A percentile compares a stretch with the other conserved stretches of the same genome.
Evolutionary conservation across 2,113 vertebrate species (phyloP).

Genomic region (Chloropsis hardwickii): DNA sequence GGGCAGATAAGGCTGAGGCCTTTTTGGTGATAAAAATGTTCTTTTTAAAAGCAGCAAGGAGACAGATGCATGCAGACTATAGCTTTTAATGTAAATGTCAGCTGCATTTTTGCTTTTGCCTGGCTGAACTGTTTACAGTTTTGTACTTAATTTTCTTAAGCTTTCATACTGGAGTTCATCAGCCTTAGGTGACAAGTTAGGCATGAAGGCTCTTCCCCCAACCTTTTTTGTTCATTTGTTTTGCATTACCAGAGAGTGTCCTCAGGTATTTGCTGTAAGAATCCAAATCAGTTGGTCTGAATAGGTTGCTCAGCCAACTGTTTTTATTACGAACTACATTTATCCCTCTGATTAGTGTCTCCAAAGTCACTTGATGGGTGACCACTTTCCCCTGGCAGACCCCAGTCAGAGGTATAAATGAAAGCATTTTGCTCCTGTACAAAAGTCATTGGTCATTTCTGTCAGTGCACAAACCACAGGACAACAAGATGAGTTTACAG

Average conservation of each 20-base stretch:
- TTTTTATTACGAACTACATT: background rate
- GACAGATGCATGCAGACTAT: background rate
- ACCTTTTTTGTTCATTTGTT: background rate
- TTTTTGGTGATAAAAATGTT: background rate
- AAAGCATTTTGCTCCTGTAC: background rate
- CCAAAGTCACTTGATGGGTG: background rate
- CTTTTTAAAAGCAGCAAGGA: background rate
- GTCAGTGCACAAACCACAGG: background rate
- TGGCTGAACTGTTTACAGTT: background rate
- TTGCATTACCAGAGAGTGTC: background rate
- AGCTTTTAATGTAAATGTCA: slow-evolving; percentile 15
- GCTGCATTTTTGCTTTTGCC: background rate
- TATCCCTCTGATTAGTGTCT: background rate
- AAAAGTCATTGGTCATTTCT: background rate
- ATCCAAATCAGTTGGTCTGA: rapidly evolving
- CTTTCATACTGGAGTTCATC: background rate
- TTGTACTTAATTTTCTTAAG: slow-evolving; percentile 2
- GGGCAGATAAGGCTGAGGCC: background rate
- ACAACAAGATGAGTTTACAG: background rate
- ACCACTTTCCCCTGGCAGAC: background rate
- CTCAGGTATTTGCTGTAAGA: background rate
- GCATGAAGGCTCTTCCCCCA: background rate
- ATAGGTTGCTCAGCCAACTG: background rate
- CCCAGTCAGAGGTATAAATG: background rate
- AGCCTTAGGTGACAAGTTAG: background rate